These are phyloP conservation scores for Argya squamiceps DNA, from an alignment of 2,797 vertebrate genomes.

Conservation along the genomic window DNA sequence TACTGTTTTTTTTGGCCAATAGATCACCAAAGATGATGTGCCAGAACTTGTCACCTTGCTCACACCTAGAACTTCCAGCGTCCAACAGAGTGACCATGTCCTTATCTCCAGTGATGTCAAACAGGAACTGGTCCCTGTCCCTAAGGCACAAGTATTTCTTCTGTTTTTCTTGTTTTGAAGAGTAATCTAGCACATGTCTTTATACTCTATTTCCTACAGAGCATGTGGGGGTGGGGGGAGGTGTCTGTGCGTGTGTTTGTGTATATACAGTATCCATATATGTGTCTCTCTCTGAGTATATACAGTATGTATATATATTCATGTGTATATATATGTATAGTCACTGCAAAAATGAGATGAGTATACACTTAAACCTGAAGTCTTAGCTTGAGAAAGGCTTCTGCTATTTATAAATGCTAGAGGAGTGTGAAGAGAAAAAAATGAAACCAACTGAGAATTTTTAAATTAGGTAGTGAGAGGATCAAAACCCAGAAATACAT, in stretches of 20 bases:
- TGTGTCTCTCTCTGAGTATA: background rate
- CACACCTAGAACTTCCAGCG: conserved; percentile 14
- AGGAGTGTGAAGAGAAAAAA: background rate
- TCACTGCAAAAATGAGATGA: background rate
- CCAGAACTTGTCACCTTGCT: conserved; percentile 35
- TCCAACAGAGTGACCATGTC: conserved; percentile 25
- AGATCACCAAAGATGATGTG: conserved; percentile 53
- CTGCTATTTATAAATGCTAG: background rate
- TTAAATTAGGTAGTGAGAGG: background rate
- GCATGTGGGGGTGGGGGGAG: background rate
- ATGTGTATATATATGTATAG: background rate
- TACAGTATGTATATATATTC: background rate
- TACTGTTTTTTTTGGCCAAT: conserved; percentile 6
- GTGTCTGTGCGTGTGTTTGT: background rate
- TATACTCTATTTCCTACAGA: background rate
- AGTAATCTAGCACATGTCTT: background rate
- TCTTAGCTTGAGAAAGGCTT: background rate
- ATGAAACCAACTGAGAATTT: background rate
- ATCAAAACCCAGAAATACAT: background rate
- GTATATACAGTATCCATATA: background rate
- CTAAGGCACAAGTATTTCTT: conserved; percentile 28
- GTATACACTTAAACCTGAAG: background rate
- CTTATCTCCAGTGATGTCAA: conserved; percentile 37
- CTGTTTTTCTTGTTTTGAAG: background rate
- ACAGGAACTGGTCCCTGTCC: conserved; percentile 2